Evolutionary conservation across 1,140 invertebrate genomes (phyloP), one percentile per base, ranked within the genome.

Genomic region (Drosophila murphyi): DNA sequence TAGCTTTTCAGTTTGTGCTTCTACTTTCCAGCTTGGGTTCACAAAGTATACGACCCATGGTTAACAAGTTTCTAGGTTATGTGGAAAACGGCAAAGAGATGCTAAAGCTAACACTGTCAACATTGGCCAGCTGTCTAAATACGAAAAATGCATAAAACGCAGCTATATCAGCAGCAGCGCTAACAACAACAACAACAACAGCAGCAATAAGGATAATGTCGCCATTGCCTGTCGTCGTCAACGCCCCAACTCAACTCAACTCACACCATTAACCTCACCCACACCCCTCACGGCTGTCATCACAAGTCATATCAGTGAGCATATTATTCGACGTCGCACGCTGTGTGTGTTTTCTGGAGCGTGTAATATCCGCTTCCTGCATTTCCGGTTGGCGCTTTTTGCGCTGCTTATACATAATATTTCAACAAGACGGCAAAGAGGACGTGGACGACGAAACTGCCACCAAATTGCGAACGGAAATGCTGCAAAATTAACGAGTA

Each of bases 331-430:
- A 69, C 39, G 60, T 28, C 31, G 34, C 47, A 37, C 32, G 67
- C 32, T 57, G 29, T 81, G 63, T 82, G 77, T 85, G 80, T 71
- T 88, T 88, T 88, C 77, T 88, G 86, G 86, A 88, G 85, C 85
- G 85, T 88, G 85, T 88, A 88, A 88, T 88, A 88, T 88, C 85
- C 85, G 85, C 88, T 88, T 88, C 85, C 85, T 88, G 85, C 85
- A 88, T 88, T 88, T 88, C 85, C 83, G 83, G 83, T 88, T 88
- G 77, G 52, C 74, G 70, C 63, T 77, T 72, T 71, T 74, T 74
- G 41, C 72, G 55, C 56, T 48, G 65, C 72, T 57, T 76, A 76
- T 77, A 77, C 74, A 51, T 73, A 77, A 77, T 73, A 77, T 77
- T 72, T 72, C 56, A 69, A 72, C 41, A 56, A 88, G 72, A 76